Evolutionary conservation across 2,113 vertebrate genomes (phyloP), one percentile per base, ranked within the genome.

Genomic region (Madoqua kirkii): DNA sequence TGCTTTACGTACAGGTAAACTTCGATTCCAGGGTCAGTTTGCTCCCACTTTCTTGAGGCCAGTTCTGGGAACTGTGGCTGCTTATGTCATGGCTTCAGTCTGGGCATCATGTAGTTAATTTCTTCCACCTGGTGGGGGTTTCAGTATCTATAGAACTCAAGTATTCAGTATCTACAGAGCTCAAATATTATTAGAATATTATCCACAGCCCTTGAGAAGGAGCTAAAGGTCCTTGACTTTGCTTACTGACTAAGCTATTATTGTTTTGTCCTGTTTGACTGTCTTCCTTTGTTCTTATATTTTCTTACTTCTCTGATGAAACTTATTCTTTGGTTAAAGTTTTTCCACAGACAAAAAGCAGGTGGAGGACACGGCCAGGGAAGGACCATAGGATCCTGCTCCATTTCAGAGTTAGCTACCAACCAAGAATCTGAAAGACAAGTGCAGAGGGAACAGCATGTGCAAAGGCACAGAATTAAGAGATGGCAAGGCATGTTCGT

Each of bases 281-380:
- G 45, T 33, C 9, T 79, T 48, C 76, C 43, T 81, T 81, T 81
- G 48, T 29, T 33, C 15, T 48, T 50, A 17, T 52, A 33, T 81
- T 81, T 81, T 50, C 45, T 81, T 48, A 33, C 78, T 50, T 33
- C 9, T 81, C 29, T 52, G 48, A 21, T 50, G 29, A 81, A 50
- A 33, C 45, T 33, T 52, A 21, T 33, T 33, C 78, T 50, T 81
- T 52, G 78, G 45, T 48, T 52, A 52, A 81, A 81, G 45, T 33
- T 52, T 81, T 33, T 33, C 45, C 29, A 50, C 78, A 52, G 78
- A 7, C 45, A 33, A 33, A 33, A 52, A 17, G 45, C 45, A 52
- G 29, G 48, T 19, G 9, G 45, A 81, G 16, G 45, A 19, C 16
- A 7, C 21, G 29, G 9, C 16, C 0, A 0, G 45, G 29, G 0